Evolutionary conservation across 2,113 vertebrate species (phyloP), one percentile per base, ranked within the genome.

Genomic region (Pedionomus torquatus): DNA sequence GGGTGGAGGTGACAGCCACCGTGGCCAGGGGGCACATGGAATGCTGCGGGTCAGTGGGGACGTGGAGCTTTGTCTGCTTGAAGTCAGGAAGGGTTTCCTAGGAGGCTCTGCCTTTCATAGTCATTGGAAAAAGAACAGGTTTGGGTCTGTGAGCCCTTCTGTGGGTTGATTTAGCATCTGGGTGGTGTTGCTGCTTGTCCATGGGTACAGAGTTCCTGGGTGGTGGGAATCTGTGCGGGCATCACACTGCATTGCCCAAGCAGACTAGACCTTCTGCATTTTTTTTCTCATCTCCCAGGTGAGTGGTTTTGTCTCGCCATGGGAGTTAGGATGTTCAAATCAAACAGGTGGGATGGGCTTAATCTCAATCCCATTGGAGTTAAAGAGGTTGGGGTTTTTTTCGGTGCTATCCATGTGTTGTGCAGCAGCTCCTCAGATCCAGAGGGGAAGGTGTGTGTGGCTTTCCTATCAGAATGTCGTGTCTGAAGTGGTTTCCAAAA

Each of bases 181-280:
- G 51, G 24, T 19, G 19, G 3, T 39, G 2, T 12, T 37, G 2
- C 2, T 51, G 7, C 13, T 78, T 6, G 8, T 25, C 9, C 1
- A 1, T 2, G 17, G 19, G 44, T 30, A 25, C n/a, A 4, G 26
- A 43, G 25, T 7, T 63, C 52, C 52, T 17, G 37, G 49, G 46
- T 17, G 64, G 37, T 37, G 39, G 75, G 39, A 64, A 13, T 17
- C 37, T 5, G 46, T 15, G 54, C 11, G 5, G 33, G 5, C 3
- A 48, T 7, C 0, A 2, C 1, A 0, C 25, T 8, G 52, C 0
- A 1, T 10, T 55, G 49, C 33, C 83, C 17, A 2, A 44, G 10
- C 25, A 51, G 61, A 25, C 49, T 7, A 11, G 11, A 58, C 17
- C 51, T 39, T 24, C 49, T 15, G 12, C 1, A 17, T 21, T 35